A percentile compares a stretch with the other conserved stretches of the same genome.
Evolutionary conservation across 2,888 invertebrate genomes (phyloP).

Genomic region (Plagiodera versicolora): DNA sequence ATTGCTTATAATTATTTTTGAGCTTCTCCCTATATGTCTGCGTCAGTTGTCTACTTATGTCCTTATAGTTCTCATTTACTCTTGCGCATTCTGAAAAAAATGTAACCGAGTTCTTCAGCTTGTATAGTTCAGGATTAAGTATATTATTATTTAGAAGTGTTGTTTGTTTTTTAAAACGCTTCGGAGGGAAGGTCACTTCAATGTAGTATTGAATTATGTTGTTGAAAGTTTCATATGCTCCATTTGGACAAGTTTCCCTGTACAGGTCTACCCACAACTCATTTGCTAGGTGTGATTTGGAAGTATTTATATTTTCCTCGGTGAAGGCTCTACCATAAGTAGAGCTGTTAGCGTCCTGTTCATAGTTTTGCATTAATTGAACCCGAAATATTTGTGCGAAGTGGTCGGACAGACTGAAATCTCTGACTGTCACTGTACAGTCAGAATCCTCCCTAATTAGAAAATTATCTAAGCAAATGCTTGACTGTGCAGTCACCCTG

Average conservation of each 20-base stretch:
- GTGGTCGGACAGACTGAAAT: not conserved
- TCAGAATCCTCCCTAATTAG: not conserved
- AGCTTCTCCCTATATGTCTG: not conserved
- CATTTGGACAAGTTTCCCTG: not conserved
- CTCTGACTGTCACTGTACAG: not conserved
- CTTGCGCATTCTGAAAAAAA: slow-evolving; percentile 1
- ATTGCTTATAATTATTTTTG: slow-evolving; percentile 3
- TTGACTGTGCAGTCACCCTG: too few species aligned
- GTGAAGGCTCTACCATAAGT: not conserved
- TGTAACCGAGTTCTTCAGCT: not conserved
- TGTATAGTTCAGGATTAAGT: not conserved
- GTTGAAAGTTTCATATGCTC: not conserved
- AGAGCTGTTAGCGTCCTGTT: not conserved
- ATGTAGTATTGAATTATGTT: slow-evolving; percentile 2
- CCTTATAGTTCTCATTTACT: not conserved
- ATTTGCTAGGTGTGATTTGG: not conserved
- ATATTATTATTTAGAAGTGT: not conserved
- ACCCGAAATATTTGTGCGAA: not conserved
- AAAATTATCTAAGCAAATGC: too few species aligned
- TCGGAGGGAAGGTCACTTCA: not conserved
- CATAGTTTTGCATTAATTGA: not conserved
- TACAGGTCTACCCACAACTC: not conserved
- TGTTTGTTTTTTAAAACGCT: not conserved
- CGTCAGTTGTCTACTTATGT: not conserved
- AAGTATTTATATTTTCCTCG: not conserved